These are phyloP conservation scores for Acanthosepion pharaonis DNA, from an alignment of 2,888 invertebrate genomes.

Conservation along the genomic window DNA sequence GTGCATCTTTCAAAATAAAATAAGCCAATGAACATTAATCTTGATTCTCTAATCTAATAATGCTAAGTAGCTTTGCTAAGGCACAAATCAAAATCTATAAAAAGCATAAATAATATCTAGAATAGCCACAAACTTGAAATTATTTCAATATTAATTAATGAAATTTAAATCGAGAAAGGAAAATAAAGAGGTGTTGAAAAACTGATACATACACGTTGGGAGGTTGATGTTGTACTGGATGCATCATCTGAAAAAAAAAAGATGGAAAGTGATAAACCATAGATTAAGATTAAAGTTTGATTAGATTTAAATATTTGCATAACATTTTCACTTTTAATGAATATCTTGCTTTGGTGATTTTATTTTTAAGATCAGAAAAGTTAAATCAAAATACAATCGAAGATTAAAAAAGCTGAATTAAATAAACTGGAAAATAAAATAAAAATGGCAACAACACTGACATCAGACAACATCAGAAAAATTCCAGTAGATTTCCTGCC, in stretches of 20 bases:
- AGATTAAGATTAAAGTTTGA: neutral
- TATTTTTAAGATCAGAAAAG: neutral
- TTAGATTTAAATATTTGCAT: neutral
- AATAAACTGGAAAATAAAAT: neutral
- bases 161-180: neutral
- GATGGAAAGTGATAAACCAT: neutral
- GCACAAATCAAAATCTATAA: too few relatives aligned
- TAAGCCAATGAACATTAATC: too few relatives aligned
- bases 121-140: too few relatives aligned
- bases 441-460: neutral
- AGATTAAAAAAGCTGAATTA: neutral
- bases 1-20: too few relatives aligned
- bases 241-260: conserved; percentile 77
- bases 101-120: too few relatives aligned
- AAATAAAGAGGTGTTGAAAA: neutral
- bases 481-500: too few relatives aligned
- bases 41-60: too few relatives aligned
- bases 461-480: too few relatives aligned
- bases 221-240: conserved; percentile 78
- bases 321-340: neutral
- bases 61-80: too few relatives aligned
- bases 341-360: neutral
- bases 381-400: neutral
- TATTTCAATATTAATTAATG: neutral
- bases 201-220: conserved; percentile 77